A percentile compares a stretch with the other conserved stretches of the same genome.
Evolutionary conservation across 2,797 vertebrate species (phyloP).

Genomic region (Botia kubotai): DNA sequence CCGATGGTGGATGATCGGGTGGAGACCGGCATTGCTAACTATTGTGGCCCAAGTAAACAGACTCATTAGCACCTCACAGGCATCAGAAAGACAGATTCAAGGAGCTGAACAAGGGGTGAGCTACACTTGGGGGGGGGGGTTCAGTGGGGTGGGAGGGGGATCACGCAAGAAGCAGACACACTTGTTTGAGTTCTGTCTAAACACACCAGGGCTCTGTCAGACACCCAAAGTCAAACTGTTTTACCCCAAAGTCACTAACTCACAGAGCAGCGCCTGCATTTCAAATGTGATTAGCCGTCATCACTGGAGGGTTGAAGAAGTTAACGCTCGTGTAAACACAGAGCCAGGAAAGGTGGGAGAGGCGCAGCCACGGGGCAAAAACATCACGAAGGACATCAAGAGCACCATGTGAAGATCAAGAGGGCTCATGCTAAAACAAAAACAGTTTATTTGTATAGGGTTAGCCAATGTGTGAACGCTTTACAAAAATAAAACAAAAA

Average conservation of each 20-base stretch:
- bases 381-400: constrained; percentile 10
- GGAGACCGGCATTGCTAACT: constrained; percentile 57
- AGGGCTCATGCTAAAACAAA: constrained; percentile 7
- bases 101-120: constrained; percentile 6
- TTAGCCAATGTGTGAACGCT: constrained; percentile 12
- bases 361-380: constrained; percentile 5
- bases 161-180: constrained; percentile 71
- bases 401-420: constrained; percentile 40
- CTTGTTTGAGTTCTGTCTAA: constrained; percentile 75
- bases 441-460: constrained; percentile 24
- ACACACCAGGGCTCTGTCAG: constrained; percentile 70
- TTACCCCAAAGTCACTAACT: constrained; percentile 65
- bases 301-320: constrained; percentile 68
- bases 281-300: constrained; percentile 73
- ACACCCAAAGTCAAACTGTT: constrained; percentile 76
- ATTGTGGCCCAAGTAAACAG: constrained; percentile 58
- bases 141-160: constrained; percentile 44
- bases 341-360: neutral
- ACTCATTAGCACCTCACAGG: constrained; percentile 51
- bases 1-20: constrained; percentile 56
- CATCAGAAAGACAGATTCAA: neutral
- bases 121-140: constrained; percentile 1
- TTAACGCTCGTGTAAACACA: constrained; percentile 60
- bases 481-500: neutral
- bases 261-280: constrained; percentile 70